Evolutionary conservation across 2,888 invertebrate genomes (phyloP), one percentile per base, ranked within the genome.

Genomic region (Ramazzottius varieornatus): DNA sequence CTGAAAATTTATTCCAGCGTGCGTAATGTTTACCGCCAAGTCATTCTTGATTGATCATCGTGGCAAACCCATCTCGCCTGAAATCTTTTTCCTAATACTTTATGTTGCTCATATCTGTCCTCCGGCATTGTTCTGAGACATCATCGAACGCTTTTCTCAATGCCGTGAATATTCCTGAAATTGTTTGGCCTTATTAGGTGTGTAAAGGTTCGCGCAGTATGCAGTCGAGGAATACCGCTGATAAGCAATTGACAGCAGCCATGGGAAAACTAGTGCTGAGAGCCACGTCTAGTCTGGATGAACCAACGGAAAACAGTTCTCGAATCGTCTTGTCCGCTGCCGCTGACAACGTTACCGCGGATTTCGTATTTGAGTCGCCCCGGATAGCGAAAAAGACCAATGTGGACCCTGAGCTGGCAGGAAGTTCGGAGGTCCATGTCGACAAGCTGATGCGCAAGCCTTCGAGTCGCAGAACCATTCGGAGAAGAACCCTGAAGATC

Each of bases 401-500:
- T 20, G 20, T 20, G 40, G 40, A 13, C 54, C 4, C 29, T 8
- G 24, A 13, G 54, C 16, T 8, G 54, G 4, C 54, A 13, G 54
- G 8, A 16, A 24, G n/a, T 8, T 24, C 54, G n/a, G 29, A 29
- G 8, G 29, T 54, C 29, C 54, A 54, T 29, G 54, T 54, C 16
- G 54, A 54, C 8, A 8, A 24, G 29, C 54, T 54, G 29, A n/a
- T 54, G 16, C 20, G 29, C 16, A 54, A 54, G 54, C 54, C 54
- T 4, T 54, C 54, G 54, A 29, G 4, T 8, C 54, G 54, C 13
- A 8, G 54, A 29, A 24, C 29, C 29, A 4, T 16, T 4, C 54
- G 54, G 8, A 13, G 29, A 71, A 64, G 71, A 71, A 65, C 70
- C 68, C 1, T 69, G 70, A 2, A 68, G 70, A n/a, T n/a, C n/a